phyloP scores from a whole-genome alignment of 2,888 invertebrate genomes.

The Drosophila setosimentum region DNA sequence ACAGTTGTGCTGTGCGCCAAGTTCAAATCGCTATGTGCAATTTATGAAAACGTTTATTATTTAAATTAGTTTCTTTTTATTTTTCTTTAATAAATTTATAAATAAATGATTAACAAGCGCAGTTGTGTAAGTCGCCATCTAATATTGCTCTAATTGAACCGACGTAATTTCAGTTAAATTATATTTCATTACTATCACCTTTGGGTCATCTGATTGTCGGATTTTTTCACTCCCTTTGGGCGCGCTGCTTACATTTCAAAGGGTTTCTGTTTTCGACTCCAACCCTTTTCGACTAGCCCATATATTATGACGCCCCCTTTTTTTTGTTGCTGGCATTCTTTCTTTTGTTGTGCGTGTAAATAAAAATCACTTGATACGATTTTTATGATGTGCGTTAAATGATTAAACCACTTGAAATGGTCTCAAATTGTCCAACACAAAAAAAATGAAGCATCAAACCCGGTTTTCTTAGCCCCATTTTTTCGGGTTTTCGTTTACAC shows the following conservation, averaged over 20 bases:
- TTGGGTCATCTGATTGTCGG: slow-evolving; percentile 23
- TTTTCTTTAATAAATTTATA: background rate
- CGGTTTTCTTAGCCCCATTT: slow-evolving; percentile 60
- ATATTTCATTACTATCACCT: slow-evolving; percentile 4
- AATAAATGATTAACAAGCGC: background rate
- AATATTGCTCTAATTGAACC: background rate
- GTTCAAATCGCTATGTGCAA: background rate
- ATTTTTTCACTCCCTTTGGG: slow-evolving; percentile 11
- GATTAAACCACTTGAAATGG: slow-evolving; percentile 82
- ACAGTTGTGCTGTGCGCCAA: slow-evolving; percentile 16
- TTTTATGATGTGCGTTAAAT: slow-evolving; percentile 83
- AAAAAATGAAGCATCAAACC: slow-evolving; percentile 34
- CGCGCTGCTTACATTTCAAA: slow-evolving; percentile 59
- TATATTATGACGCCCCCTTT: slow-evolving; percentile 14
- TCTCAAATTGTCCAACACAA: slow-evolving; percentile 68
- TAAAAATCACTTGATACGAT: slow-evolving; percentile 80
- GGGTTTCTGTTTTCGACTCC: slow-evolving; percentile 40
- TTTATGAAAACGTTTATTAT: background rate
- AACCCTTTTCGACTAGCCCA: slow-evolving; percentile 2
- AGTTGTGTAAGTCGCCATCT: background rate
- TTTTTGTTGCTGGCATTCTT: slow-evolving; percentile 29
- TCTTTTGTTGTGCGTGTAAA: slow-evolving; percentile 67
- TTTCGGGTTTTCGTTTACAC: slow-evolving; percentile 49
- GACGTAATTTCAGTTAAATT: background rate
- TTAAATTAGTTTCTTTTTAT: background rate